Evolutionary conservation across 2,113 vertebrate genomes (phyloP), one percentile per base, ranked within the genome.

Genomic region (Psilopogon haemacephalus): DNA sequence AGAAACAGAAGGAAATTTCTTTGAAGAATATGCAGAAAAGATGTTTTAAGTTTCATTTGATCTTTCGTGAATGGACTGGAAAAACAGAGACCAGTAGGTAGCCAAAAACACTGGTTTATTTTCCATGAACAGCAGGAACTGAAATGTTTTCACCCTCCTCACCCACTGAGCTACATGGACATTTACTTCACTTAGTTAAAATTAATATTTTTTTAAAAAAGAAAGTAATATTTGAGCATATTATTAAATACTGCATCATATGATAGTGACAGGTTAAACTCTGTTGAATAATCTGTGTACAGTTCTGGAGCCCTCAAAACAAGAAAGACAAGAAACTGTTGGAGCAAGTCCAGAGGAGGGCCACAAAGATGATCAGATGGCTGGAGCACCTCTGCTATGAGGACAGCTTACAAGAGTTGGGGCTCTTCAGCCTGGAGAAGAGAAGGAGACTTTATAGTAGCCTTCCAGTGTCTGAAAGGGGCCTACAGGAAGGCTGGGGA

Each of bases 1-100:
- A 65, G 59, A 92, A 96, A 84, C 17, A 83, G 56, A 94, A 80
- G 11, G 23, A n/a, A 63, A 54, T 32, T 87, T 93, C 1, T 87
- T 82, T 68, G 55, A 89, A 83, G 44, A 69, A 44, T 4, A 48
- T 15, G 4, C 8, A 90, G 33, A 63, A 55, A 90, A 84, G 16
- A 26, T 35, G 60, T 40, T 67, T 79, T 46, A 76, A 62, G 8
- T 65, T 59, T 44, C 8, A 89, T 38, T 50, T 2, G 2, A 23
- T 63, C 35, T 80, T 79, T 85, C 69, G 2, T 23, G 64, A 68
- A 9, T 52, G 37, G 79, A 38, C 15, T 68, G 26, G 5, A 90
- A 92, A 86, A 38, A 2, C 11, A 63, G 28, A 64, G 2, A 28
- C 5, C 58, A 81, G 11, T 38, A 17, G 11, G 11, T 38, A 91